phyloP scores from a whole-genome alignment of 1,140 invertebrate species.

The Drusus annulatus region DNA sequence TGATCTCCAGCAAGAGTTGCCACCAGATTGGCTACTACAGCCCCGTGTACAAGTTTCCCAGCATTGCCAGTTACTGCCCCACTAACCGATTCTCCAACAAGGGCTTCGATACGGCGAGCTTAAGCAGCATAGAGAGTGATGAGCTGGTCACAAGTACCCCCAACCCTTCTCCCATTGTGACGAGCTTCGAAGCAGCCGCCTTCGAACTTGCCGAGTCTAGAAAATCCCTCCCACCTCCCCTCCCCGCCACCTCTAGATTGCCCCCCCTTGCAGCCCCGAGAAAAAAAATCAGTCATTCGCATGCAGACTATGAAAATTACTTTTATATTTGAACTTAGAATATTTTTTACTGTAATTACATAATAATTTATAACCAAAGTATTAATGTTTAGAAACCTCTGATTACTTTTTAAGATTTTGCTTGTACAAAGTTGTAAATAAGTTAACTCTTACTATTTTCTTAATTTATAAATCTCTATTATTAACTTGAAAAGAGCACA shows the following conservation, averaged over 20 bases:
- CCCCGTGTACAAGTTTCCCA: conserved; percentile 71
- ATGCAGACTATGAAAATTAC: conserved; percentile 76
- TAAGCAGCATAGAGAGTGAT: conserved; percentile 55
- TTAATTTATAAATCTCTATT: background rate
- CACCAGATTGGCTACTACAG: conserved; percentile 64
- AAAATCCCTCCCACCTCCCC: conserved; percentile 64
- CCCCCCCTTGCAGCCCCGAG: conserved; percentile 62
- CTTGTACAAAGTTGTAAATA: conserved; percentile 30
- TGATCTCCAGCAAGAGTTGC: conserved; percentile 58
- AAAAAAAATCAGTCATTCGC: conserved; percentile 62
- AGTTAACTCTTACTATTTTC: no score
- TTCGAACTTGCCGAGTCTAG: conserved; percentile 35
- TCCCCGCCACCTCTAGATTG: conserved; percentile 64
- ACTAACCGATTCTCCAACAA: conserved; percentile 44
- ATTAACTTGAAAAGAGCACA: conserved; percentile 23
- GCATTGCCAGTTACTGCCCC: conserved; percentile 66
- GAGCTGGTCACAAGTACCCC: conserved; percentile 54
- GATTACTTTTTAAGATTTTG: conserved; percentile 4
- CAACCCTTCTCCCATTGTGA: conserved; percentile 60
- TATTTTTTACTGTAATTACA: background rate
- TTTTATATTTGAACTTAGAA: conserved; percentile 71
- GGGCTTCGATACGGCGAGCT: conserved; percentile 53
- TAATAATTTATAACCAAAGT: conserved; percentile 38
- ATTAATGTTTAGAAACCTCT: conserved; percentile 18
- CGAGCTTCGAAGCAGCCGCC: conserved; percentile 36